Base-by-base conservation (phyloP, 2,888 invertebrate genomes). In the Oligia strigilis region DNA sequence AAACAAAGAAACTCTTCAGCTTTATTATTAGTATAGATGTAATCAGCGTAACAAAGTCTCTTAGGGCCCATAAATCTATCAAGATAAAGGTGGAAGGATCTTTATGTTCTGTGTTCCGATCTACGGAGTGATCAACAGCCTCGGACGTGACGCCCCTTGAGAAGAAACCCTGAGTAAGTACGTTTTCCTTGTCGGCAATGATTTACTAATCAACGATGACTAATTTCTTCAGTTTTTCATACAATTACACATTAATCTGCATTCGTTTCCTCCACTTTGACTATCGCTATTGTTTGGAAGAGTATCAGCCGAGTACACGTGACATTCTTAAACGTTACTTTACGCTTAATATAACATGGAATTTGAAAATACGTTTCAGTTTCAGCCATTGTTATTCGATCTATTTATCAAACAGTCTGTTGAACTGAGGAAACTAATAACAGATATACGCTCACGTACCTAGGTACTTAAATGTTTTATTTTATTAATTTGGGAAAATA, bases 121-220 rank as follows among this genome's bases (percentile, higher is more conserved):
- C 75, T 83, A 73, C 73, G 73, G 83, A 88, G 83, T 86, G 73
- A 84, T 80, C 86, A 86, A 82, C 77, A 87, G 86, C 95, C 94
- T 94, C 92, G 92, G 82, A 95, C 95, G 95, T 96, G 95, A 94
- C 60, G 92, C 72, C 91, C 94, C 93, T 95, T 94, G 93, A 94
- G 86, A 89, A 70, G 76, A 89, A 92, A 92, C 93, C 93, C 89
- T 92, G 92, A 92, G 84, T 80, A 64, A 82, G 62, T 84, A 83
- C 79, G 81, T 92, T 93, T 93, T 93, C 92, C 92, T 88, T 84
- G 73, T 89, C 69, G 13, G 8, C 60, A 6, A 52, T 65, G 66
- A 73, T 83, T 84, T 84, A 75, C 81, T 71, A 84, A 80, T 83
- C 81, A 79, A 80, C 81, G 58, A 74, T 82, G 58, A 83, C 73